Base-by-base conservation (phyloP, 2,797 vertebrate species). In the Protonibea diacanthus region DNA sequence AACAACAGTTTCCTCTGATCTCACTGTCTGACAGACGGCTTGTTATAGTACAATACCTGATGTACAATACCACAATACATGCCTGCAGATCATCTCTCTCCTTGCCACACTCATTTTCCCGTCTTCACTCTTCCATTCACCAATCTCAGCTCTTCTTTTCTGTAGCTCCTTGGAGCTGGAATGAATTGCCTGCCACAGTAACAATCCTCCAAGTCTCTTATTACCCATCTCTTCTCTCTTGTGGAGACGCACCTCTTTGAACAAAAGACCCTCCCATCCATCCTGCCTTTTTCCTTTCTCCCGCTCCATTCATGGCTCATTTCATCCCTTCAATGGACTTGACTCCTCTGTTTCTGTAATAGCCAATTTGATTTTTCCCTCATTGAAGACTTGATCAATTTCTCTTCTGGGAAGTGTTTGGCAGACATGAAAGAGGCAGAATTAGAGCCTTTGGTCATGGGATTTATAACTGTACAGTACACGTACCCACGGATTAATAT, bases 361-460 rank as follows among this genome's bases (percentile, higher is more conserved):
- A 91, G 91, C 87, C 91, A 86, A 92, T 93, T 93, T 90, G 85
- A 93, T 93, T 93, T 93, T 90, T 85, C 84, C 87, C 88, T 82
- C 85, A 90, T 80, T 93, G 91, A 93, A 91, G 88, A 91, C 90
- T 92, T 94, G 92, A 95, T 95, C 92, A 94, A 93, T 93, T 88
- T 78, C 87, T 92, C 89, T 84, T 78, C 68, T 63, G 86, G 86
- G 81, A 85, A 74, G 80, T 84, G 89, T 85, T 92, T 80, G 80
- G 84, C 88, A 84, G 75, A 92, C 81, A 83, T 84, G 80, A 88
- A 81, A 87, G 66, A 89, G 75, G 71, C 76, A 67, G 65, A 87
- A 83, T 92, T 84, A 81, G 70, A 86, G 80, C 71, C 60, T 82
- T 82, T 85, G 74, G 79, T 81, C 80, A 60, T 68, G 74, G 83